Base-by-base conservation (phyloP, 2,888 invertebrate genomes). In the Drosophila maculinotata region DNA sequence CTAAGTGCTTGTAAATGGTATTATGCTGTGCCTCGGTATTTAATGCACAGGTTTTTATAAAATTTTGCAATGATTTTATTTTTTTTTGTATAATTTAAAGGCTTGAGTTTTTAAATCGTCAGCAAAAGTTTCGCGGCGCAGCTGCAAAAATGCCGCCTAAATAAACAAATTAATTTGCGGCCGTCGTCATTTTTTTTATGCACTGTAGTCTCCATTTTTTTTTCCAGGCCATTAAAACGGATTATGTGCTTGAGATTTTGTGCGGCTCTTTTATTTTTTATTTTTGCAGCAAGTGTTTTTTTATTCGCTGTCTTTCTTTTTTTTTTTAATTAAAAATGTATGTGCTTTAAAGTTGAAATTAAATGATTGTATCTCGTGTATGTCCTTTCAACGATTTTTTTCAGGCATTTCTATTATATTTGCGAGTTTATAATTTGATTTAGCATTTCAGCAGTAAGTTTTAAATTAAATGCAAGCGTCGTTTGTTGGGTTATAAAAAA, bases 151-250 rank as follows among this genome's bases (percentile, higher is more conserved):
- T 52, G 28, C 26, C 57, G 64, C 79, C 83, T 77, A 82, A 85
- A 69, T 79, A 82, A 82, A 77, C 86, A 82, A 79, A 82, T 82
- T 82, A 85, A 75, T 81, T 85, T 86, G 75, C 56, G 79, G 67
- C 56, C 48, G 69, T 65, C 49, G 60, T 71, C 53, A 59, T 62
- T 20, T 69, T 76, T 62, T 64, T 68, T 35, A 42, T 58, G 12
- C 44, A 41, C 26, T 54, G 23, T 52, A 30, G 25, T 35, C 44
- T 15, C n/a, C 31, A 39, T 57, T 47, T 51, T 45, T 51, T 20
- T 47, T 52, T 63, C 48, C 38, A 28, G 38, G 26, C 70, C 69
- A 66, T 76, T 74, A 63, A 76, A 85, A 79, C 59, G 79, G 81
- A 82, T 82, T 81, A 79, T 76, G 68, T 60, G 66, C 76, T 68